Percentiles rank a stretch among this genome's conserved stretches.
Evolutionary conservation across 2,113 vertebrate species (phyloP).

Genomic region (Gymnorhina tibicen): DNA sequence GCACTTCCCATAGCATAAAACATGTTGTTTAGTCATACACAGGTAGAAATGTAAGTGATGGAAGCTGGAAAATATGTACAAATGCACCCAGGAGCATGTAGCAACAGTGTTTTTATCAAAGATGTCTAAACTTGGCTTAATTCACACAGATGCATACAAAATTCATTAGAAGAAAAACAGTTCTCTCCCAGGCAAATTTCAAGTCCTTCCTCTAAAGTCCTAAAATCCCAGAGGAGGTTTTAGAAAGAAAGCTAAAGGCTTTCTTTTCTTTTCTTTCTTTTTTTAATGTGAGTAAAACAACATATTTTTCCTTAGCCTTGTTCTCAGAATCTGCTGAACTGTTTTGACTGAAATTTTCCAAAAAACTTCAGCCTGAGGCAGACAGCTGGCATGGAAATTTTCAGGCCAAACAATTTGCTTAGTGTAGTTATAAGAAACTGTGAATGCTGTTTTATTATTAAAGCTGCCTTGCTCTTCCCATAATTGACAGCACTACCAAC

Average conservation of each 20-base stretch:
- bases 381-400: slow-evolving; percentile 62
- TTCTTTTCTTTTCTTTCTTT: neutral
- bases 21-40: neutral
- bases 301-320: slow-evolving; percentile 52
- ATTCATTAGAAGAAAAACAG: neutral
- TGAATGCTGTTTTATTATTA: slow-evolving; percentile 44
- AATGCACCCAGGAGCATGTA: neutral
- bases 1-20: neutral
- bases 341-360: slow-evolving; percentile 58
- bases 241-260: neutral
- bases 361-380: slow-evolving; percentile 57
- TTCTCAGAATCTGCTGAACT: slow-evolving; percentile 54
- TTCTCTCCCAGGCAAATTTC: neutral
- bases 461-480: neutral
- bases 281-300: neutral
- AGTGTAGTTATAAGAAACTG: slow-evolving; percentile 42
- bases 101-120: neutral
- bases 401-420: slow-evolving; percentile 64
- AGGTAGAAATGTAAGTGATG: neutral
- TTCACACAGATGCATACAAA: neutral
- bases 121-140: neutral
- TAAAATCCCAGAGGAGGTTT: neutral
- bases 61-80: neutral
- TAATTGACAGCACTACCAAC: slow-evolving; percentile 21
- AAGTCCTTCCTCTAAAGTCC: neutral